Evolutionary conservation across 2,888 invertebrate species (phyloP).

Genomic region (Cepaea hortensis): DNA sequence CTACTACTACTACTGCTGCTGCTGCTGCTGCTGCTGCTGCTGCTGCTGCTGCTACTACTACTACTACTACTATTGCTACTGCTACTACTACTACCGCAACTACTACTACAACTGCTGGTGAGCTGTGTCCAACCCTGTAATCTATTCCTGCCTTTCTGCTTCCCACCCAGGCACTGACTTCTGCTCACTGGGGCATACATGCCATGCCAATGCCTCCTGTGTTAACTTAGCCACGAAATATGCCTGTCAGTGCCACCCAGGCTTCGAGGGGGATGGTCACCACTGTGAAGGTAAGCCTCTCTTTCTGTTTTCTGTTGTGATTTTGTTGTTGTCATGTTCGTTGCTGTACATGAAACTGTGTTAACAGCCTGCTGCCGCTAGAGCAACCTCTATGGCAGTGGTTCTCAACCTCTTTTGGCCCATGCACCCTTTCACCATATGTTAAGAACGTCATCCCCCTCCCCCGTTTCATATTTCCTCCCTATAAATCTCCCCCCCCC

Average conservation of each 20-base stretch:
- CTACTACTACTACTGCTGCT: slow-evolving; percentile 33
- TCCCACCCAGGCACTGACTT: slow-evolving; percentile 87
- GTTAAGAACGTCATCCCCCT: too few relatives aligned
- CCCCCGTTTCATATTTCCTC: too few relatives aligned
- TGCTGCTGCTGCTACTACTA: not conserved
- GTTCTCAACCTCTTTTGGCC: too few relatives aligned
- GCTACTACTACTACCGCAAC: slow-evolving; percentile 31
- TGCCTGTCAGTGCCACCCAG: slow-evolving; percentile 89
- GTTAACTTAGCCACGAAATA: slow-evolving; percentile 93
- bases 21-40: slow-evolving; percentile 35
- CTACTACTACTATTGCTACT: slow-evolving; percentile 25
- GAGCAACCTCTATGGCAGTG: too few relatives aligned
- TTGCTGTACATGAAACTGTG: not conserved
- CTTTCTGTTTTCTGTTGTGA: not conserved
- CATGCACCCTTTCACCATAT: too few relatives aligned
- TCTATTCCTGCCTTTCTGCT: not conserved
- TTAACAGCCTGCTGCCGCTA: too few relatives aligned
- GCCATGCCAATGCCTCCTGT: slow-evolving; percentile 93
- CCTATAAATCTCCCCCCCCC: too few relatives aligned
- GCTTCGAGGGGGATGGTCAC: slow-evolving; percentile 90
- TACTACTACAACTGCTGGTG: not conserved
- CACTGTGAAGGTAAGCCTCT: slow-evolving; percentile 73
- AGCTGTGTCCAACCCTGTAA: too few relatives aligned
- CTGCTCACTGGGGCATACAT: slow-evolving; percentile 88
- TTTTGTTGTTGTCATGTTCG: not conserved